phyloP scores from a whole-genome alignment of 1,140 invertebrate genomes.

The Musca vetustissima region DNA sequence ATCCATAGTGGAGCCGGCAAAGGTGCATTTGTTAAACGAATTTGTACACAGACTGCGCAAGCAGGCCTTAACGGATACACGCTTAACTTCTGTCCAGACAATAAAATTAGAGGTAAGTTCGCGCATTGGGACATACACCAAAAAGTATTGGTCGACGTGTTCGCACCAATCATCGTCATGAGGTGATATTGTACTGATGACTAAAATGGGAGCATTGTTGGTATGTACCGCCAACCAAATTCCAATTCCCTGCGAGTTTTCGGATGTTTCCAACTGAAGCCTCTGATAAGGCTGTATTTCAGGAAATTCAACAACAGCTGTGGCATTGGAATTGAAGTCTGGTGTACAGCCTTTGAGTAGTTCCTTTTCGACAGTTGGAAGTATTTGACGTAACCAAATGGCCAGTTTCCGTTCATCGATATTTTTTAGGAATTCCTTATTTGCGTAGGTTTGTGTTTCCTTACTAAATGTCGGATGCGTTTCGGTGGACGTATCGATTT shows the following conservation, averaged over 20 bases:
- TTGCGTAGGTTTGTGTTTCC: conserved; percentile 42
- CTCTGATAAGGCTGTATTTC: conserved; percentile 47
- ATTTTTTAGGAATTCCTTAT: background rate
- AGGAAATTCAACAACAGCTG: conserved; percentile 14
- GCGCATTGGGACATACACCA: conserved; percentile 44
- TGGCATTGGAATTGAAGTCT: conserved; percentile 25
- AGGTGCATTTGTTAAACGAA: conserved; percentile 45
- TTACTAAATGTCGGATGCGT: conserved; percentile 33
- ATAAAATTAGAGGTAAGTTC: conserved; percentile 41
- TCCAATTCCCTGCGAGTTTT: conserved; percentile 46
- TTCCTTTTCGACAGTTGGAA: conserved; percentile 43
- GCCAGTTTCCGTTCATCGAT: conserved; percentile 45
- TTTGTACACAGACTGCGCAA: conserved; percentile 44
- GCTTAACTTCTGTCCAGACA: conserved; percentile 38
- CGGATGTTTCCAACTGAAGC: conserved; percentile 23
- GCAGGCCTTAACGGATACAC: conserved; percentile 42
- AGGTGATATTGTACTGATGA: conserved; percentile 41
- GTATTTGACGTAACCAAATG: conserved; percentile 44
- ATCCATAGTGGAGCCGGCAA: conserved; percentile 48
- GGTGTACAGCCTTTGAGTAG: conserved; percentile 44
- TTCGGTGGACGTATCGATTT: conserved; percentile 29
- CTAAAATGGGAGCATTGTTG: conserved; percentile 48
- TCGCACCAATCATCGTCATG: conserved; percentile 54
- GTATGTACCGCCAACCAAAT: conserved; percentile 50
- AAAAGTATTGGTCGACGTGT: conserved; percentile 45